phyloP scores from a whole-genome alignment of 2,888 invertebrate species.

The Junonia oenone region DNA sequence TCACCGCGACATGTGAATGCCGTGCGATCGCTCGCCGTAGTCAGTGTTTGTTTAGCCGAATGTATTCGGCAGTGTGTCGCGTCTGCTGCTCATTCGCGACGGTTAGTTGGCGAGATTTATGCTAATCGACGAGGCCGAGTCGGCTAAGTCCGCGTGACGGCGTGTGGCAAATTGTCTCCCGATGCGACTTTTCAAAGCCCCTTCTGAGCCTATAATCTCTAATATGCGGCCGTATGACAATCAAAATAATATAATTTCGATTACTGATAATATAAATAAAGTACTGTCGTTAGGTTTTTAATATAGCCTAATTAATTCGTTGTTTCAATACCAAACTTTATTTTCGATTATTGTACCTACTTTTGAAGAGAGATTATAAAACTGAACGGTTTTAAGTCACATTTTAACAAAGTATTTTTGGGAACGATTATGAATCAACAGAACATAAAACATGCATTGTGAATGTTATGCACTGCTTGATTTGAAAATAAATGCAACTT shows the following conservation, averaged over 20 bases:
- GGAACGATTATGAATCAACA: conserved; percentile 32
- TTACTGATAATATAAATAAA: no score
- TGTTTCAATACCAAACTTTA: no score
- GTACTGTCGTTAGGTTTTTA: no score
- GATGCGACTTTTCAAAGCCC: conserved; percentile 61
- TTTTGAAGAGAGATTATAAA: no score
- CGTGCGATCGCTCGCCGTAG: conserved; percentile 49
- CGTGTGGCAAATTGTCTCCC: conserved; percentile 74
- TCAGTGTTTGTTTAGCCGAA: conserved; percentile 53
- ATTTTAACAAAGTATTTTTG: no score
- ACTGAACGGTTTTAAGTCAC: no score
- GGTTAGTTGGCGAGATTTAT: conserved; percentile 78
- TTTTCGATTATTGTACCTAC: no score
- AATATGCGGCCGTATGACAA: conserved; percentile 36
- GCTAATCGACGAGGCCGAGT: conserved; percentile 74
- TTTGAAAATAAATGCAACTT: conserved; percentile 53
- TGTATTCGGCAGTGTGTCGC: conserved; percentile 30
- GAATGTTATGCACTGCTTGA: conserved; percentile 51
- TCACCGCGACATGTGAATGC: conserved; percentile 35
- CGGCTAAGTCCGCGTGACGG: conserved; percentile 73
- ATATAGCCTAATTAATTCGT: no score
- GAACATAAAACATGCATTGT: conserved; percentile 40
- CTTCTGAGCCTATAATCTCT: conserved; percentile 53
- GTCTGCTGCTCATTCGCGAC: conserved; percentile 61
- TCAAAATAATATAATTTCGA: not conserved